Base-by-base conservation (phyloP, 2,888 invertebrate species). In the Ectemnius cavifrons region DNA sequence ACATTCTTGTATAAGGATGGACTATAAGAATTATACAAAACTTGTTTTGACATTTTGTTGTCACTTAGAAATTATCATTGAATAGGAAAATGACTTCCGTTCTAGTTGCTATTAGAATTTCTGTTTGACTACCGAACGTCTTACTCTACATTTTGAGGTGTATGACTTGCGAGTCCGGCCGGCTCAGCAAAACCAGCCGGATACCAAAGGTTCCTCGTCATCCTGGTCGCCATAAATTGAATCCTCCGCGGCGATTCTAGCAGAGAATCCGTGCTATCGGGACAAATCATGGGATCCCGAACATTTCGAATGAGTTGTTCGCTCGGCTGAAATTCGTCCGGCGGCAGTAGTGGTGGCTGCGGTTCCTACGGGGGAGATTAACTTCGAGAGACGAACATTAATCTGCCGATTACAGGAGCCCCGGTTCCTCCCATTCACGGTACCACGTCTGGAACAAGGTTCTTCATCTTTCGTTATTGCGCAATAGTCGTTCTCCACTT, bases 391-490 rank as follows among this genome's bases (percentile, higher is more conserved):
- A 79, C 84, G 85, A 79, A 87, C 89, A 90, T 90, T 90, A 90
- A 90, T 90, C 90, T 89, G 89, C 87, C 90, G 90, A 89, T 90
- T 89, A 90, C 90, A 89, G 87, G 85, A 86, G 81, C 83, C 81
- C 82, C 81, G 85, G 89, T 83, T 87, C 89, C 90, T 89, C 90
- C 90, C 87, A 87, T 89, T 89, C 86, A 85, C 84, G 85, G 89
- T 89, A 88, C 84, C 84, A 75, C 78, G 81, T 80, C 83, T 74
- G 76, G 84, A 84, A 89, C 90, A 89, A 81, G 89, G 75, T 82
- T 83, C 85, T 80, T 80, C 88, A 86, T 84, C 87, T 85, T 84
- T 78, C 85, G 85, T 87, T 88, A 88, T 88, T 85, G 86, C 87
- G 85, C 87, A 84, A 87, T 85, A 86, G 85, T 84, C 83, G 82